Evolutionary conservation across 1,140 invertebrate species (phyloP), one percentile per base, ranked within the genome.

Genomic region (Hormaphis cornu): DNA sequence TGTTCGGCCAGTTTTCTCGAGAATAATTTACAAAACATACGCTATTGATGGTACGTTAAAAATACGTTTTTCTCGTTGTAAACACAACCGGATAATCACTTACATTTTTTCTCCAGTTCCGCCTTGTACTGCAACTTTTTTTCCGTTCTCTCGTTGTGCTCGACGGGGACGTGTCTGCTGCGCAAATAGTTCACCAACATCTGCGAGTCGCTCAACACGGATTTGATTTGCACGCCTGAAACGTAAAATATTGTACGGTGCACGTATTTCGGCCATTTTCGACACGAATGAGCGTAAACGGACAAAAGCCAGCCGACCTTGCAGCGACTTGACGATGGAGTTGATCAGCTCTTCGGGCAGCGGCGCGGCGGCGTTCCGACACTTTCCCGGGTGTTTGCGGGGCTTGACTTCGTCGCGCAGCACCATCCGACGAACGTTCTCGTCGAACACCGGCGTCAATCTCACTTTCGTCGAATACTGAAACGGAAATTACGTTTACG

Each of bases 31-130:
- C n/a, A n/a, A n/a, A n/a, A n/a, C n/a, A n/a, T n/a, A n/a, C n/a
- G n/a, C n/a, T n/a, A n/a, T n/a, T n/a, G n/a, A n/a, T n/a, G n/a
- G n/a, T n/a, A n/a, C n/a, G n/a, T n/a, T n/a, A n/a, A n/a, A n/a
- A n/a, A n/a, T n/a, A n/a, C n/a, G n/a, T n/a, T n/a, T n/a, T n/a
- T n/a, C n/a, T n/a, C n/a, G n/a, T n/a, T n/a, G n/a, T n/a, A n/a
- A n/a, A n/a, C n/a, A n/a, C n/a, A n/a, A n/a, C n/a, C n/a, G n/a
- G n/a, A n/a, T n/a, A n/a, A n/a, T n/a, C n/a, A 50, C 44, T 14
- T 50, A 66, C 61, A 50, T 66, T 66, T 66, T 16, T 66, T 22
- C 35, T 35, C 44, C 2, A 66, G 22, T 50, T 66, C 61, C 9
- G 26, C 10, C 35, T 16, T 20, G 1, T 50, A 10, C 10, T 14